Conservation (phyloP, 1,140 invertebrate genomes). For the Drosophila melanogaster region DNA sequence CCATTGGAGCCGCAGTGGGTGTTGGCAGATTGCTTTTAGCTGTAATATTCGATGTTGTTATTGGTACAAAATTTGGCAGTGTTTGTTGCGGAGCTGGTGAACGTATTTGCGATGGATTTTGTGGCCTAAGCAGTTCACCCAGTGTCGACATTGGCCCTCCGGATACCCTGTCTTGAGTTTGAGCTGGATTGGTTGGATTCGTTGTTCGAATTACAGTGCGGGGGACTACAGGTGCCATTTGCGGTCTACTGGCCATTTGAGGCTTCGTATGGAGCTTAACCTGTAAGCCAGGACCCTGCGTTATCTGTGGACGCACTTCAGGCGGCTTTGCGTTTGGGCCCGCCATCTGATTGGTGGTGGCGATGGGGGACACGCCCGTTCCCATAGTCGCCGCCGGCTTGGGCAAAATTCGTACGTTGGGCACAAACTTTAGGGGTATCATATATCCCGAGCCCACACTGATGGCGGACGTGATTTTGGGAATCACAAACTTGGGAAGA, state of each 20-base stretch:
- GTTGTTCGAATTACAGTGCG: neutral
- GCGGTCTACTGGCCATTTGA: neutral
- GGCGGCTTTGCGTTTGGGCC: no score
- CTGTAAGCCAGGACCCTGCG: neutral
- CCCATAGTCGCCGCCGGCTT: neutral
- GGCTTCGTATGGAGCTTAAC: no score
- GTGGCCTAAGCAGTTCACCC: neutral
- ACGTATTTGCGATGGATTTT: neutral
- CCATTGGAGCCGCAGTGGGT: neutral
- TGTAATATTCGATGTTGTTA: neutral
- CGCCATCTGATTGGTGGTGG: neutral
- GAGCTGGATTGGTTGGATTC: neutral
- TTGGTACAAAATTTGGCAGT: conserved; percentile 7
- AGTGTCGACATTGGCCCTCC: neutral
- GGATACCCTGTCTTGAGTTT: no score
- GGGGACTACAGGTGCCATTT: neutral
- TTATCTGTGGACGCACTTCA: neutral
- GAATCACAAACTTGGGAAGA: conserved; percentile 12
- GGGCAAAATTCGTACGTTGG: neutral
- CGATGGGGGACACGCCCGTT: neutral
- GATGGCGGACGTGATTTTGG: conserved; percentile 20
- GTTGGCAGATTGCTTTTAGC: neutral
- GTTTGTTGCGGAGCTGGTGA: neutral
- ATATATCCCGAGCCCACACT: neutral
- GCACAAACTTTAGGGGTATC: neutral